These are phyloP conservation scores for Jacana jacana DNA, from an alignment of 2,113 vertebrate genomes.

Conservation along the genomic window DNA sequence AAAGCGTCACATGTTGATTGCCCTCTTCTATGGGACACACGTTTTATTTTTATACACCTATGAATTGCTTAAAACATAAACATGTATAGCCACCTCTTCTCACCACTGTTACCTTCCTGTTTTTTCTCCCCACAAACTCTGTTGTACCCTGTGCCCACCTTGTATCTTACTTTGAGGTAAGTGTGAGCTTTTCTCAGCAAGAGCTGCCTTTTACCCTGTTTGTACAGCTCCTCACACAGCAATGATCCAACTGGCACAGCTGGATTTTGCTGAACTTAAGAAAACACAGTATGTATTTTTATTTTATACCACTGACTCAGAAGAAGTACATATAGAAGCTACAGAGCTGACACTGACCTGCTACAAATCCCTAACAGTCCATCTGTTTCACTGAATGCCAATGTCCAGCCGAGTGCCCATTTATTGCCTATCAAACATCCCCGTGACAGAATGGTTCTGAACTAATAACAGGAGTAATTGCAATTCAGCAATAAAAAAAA, in stretches of 20 bases:
- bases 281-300: neutral
- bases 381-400: neutral
- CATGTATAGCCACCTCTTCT: neutral
- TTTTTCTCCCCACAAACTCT: neutral
- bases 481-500: neutral
- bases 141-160: neutral
- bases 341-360: neutral
- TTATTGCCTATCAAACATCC: neutral
- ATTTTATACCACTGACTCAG: neutral
- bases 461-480: neutral
- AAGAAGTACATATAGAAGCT: neutral
- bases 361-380: neutral
- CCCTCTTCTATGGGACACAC: neutral
- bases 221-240: neutral
- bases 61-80: neutral
- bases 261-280: neutral
- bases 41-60: neutral
- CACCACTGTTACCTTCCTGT: neutral
- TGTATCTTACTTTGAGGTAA: neutral
- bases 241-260: neutral
- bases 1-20: neutral
- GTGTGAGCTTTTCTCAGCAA: neutral
- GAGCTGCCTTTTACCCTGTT: neutral
- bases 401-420: neutral
- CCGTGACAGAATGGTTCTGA: neutral